Evolutionary conservation across 2,888 invertebrate genomes (phyloP).

Genomic region (Andrena minutula): DNA sequence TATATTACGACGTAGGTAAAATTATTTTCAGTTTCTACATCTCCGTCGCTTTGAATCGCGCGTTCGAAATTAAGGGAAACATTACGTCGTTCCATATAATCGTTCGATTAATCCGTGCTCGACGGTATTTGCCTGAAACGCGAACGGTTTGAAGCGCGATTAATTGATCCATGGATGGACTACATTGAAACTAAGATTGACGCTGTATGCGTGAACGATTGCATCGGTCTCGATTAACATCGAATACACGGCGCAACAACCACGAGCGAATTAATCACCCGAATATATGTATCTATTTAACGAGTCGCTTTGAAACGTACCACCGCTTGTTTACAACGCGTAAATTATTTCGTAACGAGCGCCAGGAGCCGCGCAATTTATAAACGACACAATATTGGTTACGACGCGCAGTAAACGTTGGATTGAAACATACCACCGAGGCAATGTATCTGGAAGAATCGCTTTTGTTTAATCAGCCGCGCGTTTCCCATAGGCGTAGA

Average conservation of each 20-base stretch:
- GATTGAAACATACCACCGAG: neutral
- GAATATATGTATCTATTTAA: conserved; percentile 42
- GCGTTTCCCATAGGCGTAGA: neutral
- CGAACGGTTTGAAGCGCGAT: conserved; percentile 20
- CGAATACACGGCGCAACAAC: conserved; percentile 20
- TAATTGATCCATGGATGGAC: conserved; percentile 35
- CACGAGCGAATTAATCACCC: conserved; percentile 47
- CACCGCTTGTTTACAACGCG: conserved; percentile 19
- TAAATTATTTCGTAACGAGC: conserved; percentile 32
- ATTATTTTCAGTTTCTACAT: no score
- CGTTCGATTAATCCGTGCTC: conserved; percentile 31
- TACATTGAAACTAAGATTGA: conserved; percentile 36
- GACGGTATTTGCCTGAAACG: conserved; percentile 6
- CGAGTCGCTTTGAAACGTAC: conserved; percentile 37
- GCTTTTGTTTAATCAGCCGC: neutral
- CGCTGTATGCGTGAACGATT: conserved; percentile 29
- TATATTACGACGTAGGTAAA: no score
- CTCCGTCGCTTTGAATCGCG: no score
- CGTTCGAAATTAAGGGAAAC: no score
- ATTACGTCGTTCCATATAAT: conserved; percentile 3
- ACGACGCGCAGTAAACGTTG: neutral
- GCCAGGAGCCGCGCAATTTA: conserved; percentile 33
- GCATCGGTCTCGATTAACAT: conserved; percentile 59
- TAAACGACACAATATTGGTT: conserved; percentile 16
- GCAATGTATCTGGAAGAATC: neutral